Conservation (phyloP, 2,888 invertebrate genomes). For the Scaptomyza flava region DNA sequence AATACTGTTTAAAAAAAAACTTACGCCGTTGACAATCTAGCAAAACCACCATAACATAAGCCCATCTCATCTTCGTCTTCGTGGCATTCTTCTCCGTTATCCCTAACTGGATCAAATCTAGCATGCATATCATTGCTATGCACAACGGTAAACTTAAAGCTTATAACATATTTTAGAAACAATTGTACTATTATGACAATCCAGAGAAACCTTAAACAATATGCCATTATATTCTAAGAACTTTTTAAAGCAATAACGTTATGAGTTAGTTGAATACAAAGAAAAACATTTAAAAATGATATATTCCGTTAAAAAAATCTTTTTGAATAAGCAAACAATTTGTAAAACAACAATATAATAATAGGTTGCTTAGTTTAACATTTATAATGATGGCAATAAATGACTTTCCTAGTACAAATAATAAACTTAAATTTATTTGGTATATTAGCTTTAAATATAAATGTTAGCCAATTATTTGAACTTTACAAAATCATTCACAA, state of each 20-base stretch:
- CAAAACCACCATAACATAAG: conserved; percentile 93
- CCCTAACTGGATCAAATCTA: conserved; percentile 90
- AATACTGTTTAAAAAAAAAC: conserved; percentile 14
- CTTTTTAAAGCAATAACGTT: no score
- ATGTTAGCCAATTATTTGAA: neutral
- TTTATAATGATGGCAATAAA: neutral
- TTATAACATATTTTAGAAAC: neutral
- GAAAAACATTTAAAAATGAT: neutral
- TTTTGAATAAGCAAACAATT: neutral
- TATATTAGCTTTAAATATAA: neutral
- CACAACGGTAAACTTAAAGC: conserved; percentile 85
- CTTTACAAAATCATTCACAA: no score
- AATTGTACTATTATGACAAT: conserved; percentile 13
- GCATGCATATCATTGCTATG: conserved; percentile 96
- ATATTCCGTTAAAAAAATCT: neutral
- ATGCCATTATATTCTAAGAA: neutral
- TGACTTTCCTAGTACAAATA: neutral
- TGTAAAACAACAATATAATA: neutral
- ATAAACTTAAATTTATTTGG: neutral
- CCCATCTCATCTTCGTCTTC: conserved; percentile 85
- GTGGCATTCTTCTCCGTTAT: conserved; percentile 86
- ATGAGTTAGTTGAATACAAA: no score
- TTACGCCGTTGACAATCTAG: conserved; percentile 86
- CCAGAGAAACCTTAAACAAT: neutral
- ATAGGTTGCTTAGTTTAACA: neutral